phyloP scores from a whole-genome alignment of 2,888 invertebrate species.

The Drosophila histrio region DNA sequence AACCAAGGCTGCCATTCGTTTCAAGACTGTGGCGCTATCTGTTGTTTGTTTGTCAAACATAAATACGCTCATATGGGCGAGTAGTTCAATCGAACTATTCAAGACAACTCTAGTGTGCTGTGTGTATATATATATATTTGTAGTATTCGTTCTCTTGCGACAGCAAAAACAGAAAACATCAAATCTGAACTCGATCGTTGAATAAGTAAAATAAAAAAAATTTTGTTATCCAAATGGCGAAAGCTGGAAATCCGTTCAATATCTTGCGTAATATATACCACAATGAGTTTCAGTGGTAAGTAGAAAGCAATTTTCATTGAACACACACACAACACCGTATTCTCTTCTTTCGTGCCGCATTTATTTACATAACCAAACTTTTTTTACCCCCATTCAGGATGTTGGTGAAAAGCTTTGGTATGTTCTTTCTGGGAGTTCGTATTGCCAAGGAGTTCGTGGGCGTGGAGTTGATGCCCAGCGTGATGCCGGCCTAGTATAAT shows the following conservation, averaged over 20 bases:
- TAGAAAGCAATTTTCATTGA: slow-evolving; percentile 30
- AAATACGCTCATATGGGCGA: too few species aligned
- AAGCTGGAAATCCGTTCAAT: slow-evolving; percentile 85
- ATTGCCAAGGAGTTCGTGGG: slow-evolving; percentile 92
- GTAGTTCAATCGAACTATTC: too few species aligned
- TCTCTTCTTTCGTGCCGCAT: slow-evolving; percentile 2
- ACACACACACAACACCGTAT: neutral
- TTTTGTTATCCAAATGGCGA: slow-evolving; percentile 85
- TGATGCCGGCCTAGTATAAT: slow-evolving; percentile 59
- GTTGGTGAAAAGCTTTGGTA: slow-evolving; percentile 91
- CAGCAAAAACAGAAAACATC: slow-evolving; percentile 14
- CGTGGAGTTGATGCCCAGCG: slow-evolving; percentile 89
- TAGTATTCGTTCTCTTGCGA: slow-evolving; percentile 12
- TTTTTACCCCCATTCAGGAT: slow-evolving; percentile 86
- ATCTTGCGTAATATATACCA: slow-evolving; percentile 88
- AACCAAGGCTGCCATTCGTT: too few species aligned
- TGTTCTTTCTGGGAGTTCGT: slow-evolving; percentile 91
- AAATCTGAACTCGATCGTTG: slow-evolving; percentile 12
- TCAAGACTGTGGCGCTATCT: too few species aligned
- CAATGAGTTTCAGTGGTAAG: slow-evolving; percentile 92
- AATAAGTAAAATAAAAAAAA: slow-evolving; percentile 24
- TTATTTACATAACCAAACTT: slow-evolving; percentile 60
- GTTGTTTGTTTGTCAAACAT: too few species aligned
- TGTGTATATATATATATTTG: slow-evolving; percentile 1
- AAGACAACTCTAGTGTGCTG: too few species aligned